Percentiles rank a stretch among this genome's conserved stretches.
phyloP scores from a whole-genome alignment of 2,888 invertebrate genomes.

The Petrolisthes manimaculis region DNA sequence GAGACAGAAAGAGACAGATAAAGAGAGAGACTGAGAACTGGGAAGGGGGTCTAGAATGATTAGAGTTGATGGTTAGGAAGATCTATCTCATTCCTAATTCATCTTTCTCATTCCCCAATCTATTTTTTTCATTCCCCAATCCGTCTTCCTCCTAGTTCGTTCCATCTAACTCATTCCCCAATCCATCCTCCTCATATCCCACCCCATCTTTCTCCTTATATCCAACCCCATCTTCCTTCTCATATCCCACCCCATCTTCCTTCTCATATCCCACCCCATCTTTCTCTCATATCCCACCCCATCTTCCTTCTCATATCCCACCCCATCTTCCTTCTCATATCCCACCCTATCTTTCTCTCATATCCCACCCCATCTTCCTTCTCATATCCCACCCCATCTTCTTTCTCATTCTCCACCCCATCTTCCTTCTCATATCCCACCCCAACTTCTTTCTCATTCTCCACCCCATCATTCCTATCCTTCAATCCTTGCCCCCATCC shows the following conservation, averaged over 20 bases:
- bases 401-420: too few relatives aligned
- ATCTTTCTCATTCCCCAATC: background rate
- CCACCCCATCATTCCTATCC: background rate
- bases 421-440: background rate
- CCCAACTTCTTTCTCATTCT: background rate
- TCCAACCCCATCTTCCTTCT: slow-evolving; percentile 5
- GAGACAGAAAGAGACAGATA: too few relatives aligned
- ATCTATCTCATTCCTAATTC: background rate
- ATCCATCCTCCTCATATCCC: background rate
- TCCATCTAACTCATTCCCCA: background rate
- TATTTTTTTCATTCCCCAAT: background rate
- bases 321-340: background rate
- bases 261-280: background rate
- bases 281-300: background rate
- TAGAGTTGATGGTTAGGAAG: too few relatives aligned
- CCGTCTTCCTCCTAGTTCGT: background rate
- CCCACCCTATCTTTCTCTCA: background rate
- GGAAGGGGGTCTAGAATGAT: background rate
- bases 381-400: background rate
- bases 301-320: background rate
- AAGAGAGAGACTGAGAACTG: too few relatives aligned
- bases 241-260: background rate
- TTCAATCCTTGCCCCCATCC: background rate
- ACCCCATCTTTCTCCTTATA: background rate
- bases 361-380: background rate